A percentile compares a stretch with the other conserved stretches of the same genome.
phyloP scores from a whole-genome alignment of 1,140 invertebrate species.

The Pachypeltis micranthus region DNA sequence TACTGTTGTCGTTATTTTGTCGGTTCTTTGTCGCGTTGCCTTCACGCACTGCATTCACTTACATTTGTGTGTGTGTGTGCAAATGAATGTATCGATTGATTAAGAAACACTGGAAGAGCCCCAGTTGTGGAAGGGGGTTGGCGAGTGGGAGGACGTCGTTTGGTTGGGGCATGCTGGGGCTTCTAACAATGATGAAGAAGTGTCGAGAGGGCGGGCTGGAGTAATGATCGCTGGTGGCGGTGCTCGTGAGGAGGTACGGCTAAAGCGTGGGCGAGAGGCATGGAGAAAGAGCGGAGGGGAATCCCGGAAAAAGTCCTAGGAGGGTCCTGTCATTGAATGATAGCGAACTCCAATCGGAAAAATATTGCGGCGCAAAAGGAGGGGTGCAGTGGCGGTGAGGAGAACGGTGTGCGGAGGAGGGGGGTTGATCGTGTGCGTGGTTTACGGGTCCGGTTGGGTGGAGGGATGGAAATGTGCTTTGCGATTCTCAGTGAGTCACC shows the following conservation, averaged over 20 bases:
- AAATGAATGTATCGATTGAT: background rate
- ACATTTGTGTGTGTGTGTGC: background rate
- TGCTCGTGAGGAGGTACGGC: too few relatives aligned
- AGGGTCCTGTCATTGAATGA: constrained; percentile 1
- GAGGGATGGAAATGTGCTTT: too few relatives aligned
- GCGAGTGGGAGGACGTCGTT: background rate
- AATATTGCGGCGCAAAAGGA: background rate
- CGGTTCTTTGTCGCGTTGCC: too few relatives aligned
- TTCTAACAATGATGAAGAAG: background rate
- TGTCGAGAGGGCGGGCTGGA: background rate
- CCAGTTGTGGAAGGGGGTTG: too few relatives aligned
- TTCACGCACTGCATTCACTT: too few relatives aligned
- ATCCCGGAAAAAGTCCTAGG: background rate
- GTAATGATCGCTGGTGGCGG: too few relatives aligned
- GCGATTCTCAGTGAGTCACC: constrained; percentile 4
- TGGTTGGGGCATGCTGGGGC: too few relatives aligned
- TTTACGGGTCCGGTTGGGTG: too few relatives aligned
- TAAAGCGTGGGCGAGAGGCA: background rate
- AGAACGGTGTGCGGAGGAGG: too few relatives aligned
- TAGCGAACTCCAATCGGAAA: constrained; percentile 5
- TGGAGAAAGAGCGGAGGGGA: background rate
- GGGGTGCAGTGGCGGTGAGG: background rate
- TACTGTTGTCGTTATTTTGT: too few relatives aligned
- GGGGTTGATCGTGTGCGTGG: too few relatives aligned
- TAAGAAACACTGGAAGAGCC: background rate